Base-by-base conservation (phyloP, 2,888 invertebrate species). In the Homarus gammarus region DNA sequence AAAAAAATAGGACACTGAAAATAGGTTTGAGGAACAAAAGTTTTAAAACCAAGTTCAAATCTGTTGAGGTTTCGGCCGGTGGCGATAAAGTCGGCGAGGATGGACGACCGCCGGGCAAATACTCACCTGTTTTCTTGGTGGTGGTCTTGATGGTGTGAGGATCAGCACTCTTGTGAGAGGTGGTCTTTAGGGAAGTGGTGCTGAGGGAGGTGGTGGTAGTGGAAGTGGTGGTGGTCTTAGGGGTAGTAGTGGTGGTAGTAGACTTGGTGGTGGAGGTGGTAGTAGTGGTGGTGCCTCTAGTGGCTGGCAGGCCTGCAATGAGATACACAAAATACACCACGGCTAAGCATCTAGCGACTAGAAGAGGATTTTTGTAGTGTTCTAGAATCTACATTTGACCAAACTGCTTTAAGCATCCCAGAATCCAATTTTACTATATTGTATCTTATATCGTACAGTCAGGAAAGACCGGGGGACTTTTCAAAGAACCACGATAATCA, bases 51-150 rank as follows among this genome's bases (percentile, higher is more conserved):
- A n/a, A n/a, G n/a, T n/a, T n/a, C n/a, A n/a, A n/a, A n/a, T n/a
- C n/a, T n/a, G n/a, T n/a, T n/a, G 12, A 44, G 44, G 44, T 44
- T 44, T 44, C 12, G 44, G 44, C 44, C 12, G 44, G 44, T 44
- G 44, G 44, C 12, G 44, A 44, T n/a, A 12, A 44, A 44, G 44
- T 44, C 12, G 44, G 44, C 44, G 44, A 44, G 44, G 44, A 44
- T 44, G 6, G 5, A 6, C 18, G 27, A 64, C 64, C 64, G 64
- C 78, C 27, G 12, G n/a, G 61, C 10, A 27, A 12, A 68, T 61
- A 79, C 84, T 78, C 15, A 89, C 89, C 89, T 89, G 89, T 89
- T 51, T 89, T 89, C 84, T 89, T 89, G 27, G 83, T 75, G 18
- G 84, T 89, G 68, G 87, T 75, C 75, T 82, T 87, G 44, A 75